These are phyloP conservation scores for Lophochroa leadbeateri DNA, from an alignment of 2,113 vertebrate species.

Conservation along the genomic window DNA sequence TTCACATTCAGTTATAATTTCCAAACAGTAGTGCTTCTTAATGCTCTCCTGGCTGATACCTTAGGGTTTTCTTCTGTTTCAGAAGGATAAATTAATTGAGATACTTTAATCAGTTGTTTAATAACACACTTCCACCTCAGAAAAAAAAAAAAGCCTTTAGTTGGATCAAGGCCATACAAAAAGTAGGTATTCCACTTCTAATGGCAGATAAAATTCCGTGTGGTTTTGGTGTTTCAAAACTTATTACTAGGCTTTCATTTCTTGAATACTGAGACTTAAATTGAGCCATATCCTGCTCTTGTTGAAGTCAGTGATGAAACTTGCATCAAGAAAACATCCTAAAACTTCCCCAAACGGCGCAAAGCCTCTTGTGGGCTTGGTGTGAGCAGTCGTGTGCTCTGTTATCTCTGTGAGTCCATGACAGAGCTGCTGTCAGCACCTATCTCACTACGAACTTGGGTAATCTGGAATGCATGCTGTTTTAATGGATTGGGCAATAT, in stretches of 20 bases:
- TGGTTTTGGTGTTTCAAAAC: background rate
- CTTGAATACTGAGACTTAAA: background rate
- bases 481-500: background rate
- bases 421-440: background rate
- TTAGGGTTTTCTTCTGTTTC: background rate
- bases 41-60: background rate
- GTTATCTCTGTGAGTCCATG: background rate
- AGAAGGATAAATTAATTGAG: background rate
- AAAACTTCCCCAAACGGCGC: background rate
- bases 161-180: background rate
- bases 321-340: background rate
- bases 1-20: background rate
- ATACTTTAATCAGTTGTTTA: background rate
- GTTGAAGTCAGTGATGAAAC: background rate
- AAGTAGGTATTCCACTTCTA: background rate
- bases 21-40: background rate
- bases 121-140: background rate
- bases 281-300: background rate
- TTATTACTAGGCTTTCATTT: background rate
- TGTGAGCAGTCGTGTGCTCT: rapidly evolving
- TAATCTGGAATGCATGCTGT: background rate
- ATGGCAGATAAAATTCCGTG: background rate
- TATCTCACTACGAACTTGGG: background rate
- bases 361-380: background rate
- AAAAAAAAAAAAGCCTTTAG: background rate